These are phyloP conservation scores for Druon quercuslanigerum DNA, from an alignment of 1,140 invertebrate genomes.

Conservation along the genomic window DNA sequence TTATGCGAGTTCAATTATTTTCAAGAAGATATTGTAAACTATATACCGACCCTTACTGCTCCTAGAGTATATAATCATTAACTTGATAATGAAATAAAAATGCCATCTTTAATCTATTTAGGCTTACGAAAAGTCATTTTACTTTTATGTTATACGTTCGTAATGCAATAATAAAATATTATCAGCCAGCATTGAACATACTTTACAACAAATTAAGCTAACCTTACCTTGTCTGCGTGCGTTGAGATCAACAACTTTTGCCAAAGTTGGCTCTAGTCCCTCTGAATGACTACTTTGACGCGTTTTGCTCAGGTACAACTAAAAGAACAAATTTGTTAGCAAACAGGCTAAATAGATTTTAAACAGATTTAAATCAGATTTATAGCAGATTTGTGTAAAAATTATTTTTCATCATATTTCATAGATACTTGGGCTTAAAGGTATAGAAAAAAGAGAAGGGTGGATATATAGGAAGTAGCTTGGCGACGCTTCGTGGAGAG, in stretches of 20 bases:
- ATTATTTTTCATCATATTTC: not conserved
- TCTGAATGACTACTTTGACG: slow-evolving; percentile 61
- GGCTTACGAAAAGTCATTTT: no score
- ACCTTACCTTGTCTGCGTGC: slow-evolving; percentile 70
- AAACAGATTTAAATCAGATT: slow-evolving; percentile 23
- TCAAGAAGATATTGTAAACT: slow-evolving; percentile 27
- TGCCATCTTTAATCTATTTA: no score
- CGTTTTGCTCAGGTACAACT: slow-evolving; percentile 71
- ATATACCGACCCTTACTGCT: not conserved
- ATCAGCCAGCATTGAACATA: not conserved
- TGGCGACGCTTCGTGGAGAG: slow-evolving; percentile 42
- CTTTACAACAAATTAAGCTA: not conserved
- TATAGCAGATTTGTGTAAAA: slow-evolving; percentile 11
- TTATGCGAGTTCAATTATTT: slow-evolving; percentile 55
- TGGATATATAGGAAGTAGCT: slow-evolving; percentile 16
- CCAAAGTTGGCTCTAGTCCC: slow-evolving; percentile 59
- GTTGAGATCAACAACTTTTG: slow-evolving; percentile 61
- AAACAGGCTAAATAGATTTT: slow-evolving; percentile 19
- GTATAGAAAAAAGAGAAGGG: not conserved
- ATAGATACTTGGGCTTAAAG: slow-evolving; percentile 40
- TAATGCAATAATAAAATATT: not conserved
- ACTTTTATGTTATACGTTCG: no score
- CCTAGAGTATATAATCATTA: not conserved
- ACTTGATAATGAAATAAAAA: not conserved
- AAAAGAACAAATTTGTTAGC: slow-evolving; percentile 49